A percentile compares a stretch with the other conserved stretches of the same genome.
These are phyloP conservation scores for Mus minutoides DNA, from an alignment of 2,797 vertebrate species.

Conservation along the genomic window DNA sequence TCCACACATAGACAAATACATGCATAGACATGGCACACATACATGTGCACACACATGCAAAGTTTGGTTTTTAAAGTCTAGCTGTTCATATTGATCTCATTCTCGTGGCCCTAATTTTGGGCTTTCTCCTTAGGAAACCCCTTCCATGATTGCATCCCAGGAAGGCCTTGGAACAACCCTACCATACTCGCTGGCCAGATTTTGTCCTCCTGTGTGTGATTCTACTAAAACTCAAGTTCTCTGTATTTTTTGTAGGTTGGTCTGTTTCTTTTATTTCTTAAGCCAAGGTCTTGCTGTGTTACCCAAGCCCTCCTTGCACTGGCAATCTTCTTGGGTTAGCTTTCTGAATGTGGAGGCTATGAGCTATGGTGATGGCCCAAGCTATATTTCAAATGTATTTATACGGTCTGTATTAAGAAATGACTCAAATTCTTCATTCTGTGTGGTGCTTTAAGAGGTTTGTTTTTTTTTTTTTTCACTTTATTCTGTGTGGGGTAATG, in stretches of 20 bases:
- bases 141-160: neutral
- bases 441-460: neutral
- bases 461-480: neutral
- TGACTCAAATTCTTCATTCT: conserved; percentile 10
- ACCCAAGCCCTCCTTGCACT: neutral
- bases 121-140: neutral
- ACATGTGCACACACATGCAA: neutral
- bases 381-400: neutral
- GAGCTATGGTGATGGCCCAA: neutral
- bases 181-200: neutral
- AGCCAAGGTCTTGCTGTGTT: neutral
- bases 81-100: neutral
- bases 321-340: neutral
- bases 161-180: neutral
- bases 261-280: neutral
- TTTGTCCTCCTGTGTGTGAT: neutral
- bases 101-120: neutral
- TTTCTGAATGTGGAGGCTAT: neutral
- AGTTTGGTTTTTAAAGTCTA: neutral
- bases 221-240: neutral
- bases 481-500: neutral
- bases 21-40: neutral
- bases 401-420: neutral
- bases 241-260: neutral
- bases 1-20: neutral